Evolutionary conservation across 2,888 invertebrate species (phyloP), one percentile per base, ranked within the genome.

Genomic region (Notodonta dromedarius): DNA sequence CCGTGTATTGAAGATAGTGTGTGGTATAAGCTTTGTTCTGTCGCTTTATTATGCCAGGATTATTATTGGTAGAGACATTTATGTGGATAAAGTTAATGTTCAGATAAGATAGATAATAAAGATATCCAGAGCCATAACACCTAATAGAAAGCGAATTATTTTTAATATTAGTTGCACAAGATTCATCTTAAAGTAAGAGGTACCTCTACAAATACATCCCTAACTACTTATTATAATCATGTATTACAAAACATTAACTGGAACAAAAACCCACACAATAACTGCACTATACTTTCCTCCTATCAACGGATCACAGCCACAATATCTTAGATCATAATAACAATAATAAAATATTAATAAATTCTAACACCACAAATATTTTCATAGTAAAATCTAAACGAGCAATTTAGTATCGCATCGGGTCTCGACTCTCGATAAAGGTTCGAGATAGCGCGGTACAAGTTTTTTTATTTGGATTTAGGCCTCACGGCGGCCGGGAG

Each of bases 401-500:
- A 69, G 70, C 77, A 70, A 74, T 75, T 75, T 74, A 67, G 64
- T 69, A 67, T 76, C 60, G 61, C 48, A 60, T 59, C 56, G 56
- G 59, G 11, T 39, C 48, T 14, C 66, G 77, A 75, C 74, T 39
- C 48, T 14, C 66, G 77, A 75, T 76, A 71, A 77, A 78, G 78
- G 69, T 71, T 67, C 44, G 58, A 71, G 70, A 80, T 84, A 82
- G 77, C 79, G 73, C 11, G 79, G 74, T 78, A 73, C 60, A 68
- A 77, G 79, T 81, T 71, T 64, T n/a, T 71, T 77, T 84, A 86
- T 86, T 80, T 82, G 72, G 61, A 67, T 75, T 78, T 79, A 80
- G 80, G 72, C 80, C 81, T 80, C 80, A 52, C 52, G 67, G 64
- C 68, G 70, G 79, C 77, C 79, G 83, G 87, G 85, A 84, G 88